Conservation (phyloP, 2,888 invertebrate genomes). For the Drosophila mimica region DNA sequence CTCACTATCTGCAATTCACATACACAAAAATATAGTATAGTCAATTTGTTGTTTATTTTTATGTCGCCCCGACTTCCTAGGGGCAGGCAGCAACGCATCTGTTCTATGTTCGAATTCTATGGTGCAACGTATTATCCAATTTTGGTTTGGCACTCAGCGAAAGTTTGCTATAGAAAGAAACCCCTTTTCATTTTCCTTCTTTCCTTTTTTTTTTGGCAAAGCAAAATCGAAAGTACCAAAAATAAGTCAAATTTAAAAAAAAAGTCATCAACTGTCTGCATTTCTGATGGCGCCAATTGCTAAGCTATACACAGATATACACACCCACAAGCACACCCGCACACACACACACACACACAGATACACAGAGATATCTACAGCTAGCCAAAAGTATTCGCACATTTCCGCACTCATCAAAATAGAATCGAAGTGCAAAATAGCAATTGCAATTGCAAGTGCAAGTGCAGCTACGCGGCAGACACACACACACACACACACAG, state of each 20-base stretch:
- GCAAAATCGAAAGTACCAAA: conserved; percentile 65
- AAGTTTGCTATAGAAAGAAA: conserved; percentile 32
- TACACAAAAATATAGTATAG: not conserved
- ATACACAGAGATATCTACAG: conserved; percentile 17
- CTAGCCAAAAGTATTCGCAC: conserved; percentile 66
- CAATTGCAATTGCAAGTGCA: conserved; percentile 66
- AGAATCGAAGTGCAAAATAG: conserved; percentile 55
- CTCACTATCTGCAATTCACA: conserved; percentile 53
- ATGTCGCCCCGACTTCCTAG: conserved; percentile 33
- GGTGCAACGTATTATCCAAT: conserved; percentile 39
- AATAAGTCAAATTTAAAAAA: conserved; percentile 30
- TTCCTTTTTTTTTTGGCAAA: not conserved
- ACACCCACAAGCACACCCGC: conserved; percentile 10
- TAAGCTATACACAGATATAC: conserved; percentile 13
- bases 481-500: conserved; percentile 1
- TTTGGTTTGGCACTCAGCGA: conserved; percentile 46
- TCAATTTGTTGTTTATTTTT: conserved; percentile 22
- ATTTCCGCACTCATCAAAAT: conserved; percentile 76
- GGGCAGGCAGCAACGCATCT: conserved; percentile 32
- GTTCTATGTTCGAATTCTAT: conserved; percentile 20
- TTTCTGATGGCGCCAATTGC: conserved; percentile 60
- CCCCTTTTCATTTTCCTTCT: conserved; percentile 13
- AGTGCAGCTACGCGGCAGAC: conserved; percentile 39
- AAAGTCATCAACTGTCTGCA: conserved; percentile 49
- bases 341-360: conserved; percentile 24